phyloP scores from a whole-genome alignment of 2,113 vertebrate species.

The Leptocoma aspasia region DNA sequence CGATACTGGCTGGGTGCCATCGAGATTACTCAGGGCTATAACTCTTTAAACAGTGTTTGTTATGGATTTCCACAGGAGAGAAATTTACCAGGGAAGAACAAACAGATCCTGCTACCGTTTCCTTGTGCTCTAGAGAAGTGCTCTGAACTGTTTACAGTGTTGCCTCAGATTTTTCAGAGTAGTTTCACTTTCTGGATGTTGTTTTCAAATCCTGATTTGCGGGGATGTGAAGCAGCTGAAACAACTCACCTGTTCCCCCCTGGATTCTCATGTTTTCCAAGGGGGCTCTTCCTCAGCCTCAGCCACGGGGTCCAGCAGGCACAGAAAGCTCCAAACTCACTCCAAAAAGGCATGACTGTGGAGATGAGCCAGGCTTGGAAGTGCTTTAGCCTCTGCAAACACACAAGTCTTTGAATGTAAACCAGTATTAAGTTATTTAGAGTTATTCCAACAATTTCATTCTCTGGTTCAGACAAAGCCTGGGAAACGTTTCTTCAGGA shows the following conservation, averaged over 20 bases:
- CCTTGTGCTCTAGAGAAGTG: not conserved
- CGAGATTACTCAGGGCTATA: not conserved
- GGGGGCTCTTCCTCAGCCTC: not conserved
- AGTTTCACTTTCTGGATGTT: not conserved
- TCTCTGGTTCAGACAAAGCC: not conserved
- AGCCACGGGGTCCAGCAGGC: not conserved
- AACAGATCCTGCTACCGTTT: not conserved
- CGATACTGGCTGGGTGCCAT: constrained; percentile 18
- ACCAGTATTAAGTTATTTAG: not conserved
- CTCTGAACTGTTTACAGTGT: not conserved
- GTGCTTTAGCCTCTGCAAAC: not conserved
- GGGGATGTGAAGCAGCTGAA: not conserved
- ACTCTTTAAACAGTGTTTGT: constrained; percentile 5
- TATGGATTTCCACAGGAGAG: not conserved
- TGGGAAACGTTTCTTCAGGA: not conserved
- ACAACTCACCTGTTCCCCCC: rapidly evolving
- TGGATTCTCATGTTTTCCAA: not conserved
- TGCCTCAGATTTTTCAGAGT: not conserved
- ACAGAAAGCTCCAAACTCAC: rapidly evolving
- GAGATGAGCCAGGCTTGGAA: not conserved
- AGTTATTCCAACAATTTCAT: not conserved
- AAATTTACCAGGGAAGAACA: not conserved
- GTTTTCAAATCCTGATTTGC: not conserved
- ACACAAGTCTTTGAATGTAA: not conserved
- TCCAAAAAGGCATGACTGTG: rapidly evolving